Base-by-base conservation (phyloP, 2,888 invertebrate genomes). In the Ametastegia equiseti region DNA sequence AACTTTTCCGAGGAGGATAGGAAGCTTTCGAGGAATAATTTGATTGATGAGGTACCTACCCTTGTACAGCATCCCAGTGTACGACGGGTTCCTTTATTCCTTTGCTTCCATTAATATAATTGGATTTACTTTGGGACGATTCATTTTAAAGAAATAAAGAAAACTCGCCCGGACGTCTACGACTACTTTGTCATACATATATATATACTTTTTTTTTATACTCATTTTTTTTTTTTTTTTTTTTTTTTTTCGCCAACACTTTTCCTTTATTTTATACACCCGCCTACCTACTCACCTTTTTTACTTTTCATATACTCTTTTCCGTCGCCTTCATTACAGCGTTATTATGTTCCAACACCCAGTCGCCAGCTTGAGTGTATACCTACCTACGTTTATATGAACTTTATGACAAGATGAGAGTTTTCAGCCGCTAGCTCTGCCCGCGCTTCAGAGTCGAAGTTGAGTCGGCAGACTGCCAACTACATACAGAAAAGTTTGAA, bases 21-120 rank as follows among this genome's bases (percentile, higher is more conserved):
- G 27, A 23, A 75, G 75, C 78, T 78, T 78, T 78, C 42, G 60
- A 60, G 54, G 33, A 27, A 78, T 78, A 78, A 78, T 78, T 78
- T 78, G 78, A 78, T 78, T 50, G 78, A 78, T 63, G 78, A 78
- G 39, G 42, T 27, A 78, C 47, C 5, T 42, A 42, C 78, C 78
- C 30, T 42, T 15, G 50, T 9, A 71, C 47, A 33, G 75, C 75
- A 36, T 67, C 67, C n/a, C 39, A 19, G 45, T 9, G 9, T 9
- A 15, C 54, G n/a, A 15, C 36, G 15, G 11, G 23, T 75, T 54
- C 36, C 78, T 78, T 78, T 78, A 78, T 63, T 60, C 42, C 45
- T 78, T 78, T 30, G 30, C 78, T 78, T 78, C 60, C 78, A 78
- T 60, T 60, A 78, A 78, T 78, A 39, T 78, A 78, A 78, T 78